Base-by-base conservation (phyloP, 2,113 vertebrate species). In the Dasyurus viverrinus region DNA sequence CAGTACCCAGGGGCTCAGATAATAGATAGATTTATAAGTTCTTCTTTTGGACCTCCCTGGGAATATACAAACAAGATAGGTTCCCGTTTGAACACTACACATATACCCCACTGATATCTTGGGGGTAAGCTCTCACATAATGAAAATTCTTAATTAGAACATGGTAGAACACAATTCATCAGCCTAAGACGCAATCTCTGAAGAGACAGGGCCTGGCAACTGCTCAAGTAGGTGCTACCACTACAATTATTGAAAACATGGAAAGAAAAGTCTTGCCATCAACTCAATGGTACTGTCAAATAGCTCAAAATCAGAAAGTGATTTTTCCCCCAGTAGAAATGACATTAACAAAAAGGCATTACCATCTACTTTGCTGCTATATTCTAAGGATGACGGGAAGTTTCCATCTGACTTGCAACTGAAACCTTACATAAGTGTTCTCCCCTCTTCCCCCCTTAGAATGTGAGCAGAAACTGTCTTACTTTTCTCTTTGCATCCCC, bases 291-390 rank as follows among this genome's bases (percentile, higher is more conserved):
- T 84, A 84, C 68, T 42, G 6, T 84, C 68, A 84, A 84, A 84
- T 84, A 84, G 68, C n/a, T 84, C 16, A 84, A 76, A 36, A 76
- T n/a, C 36, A 76, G 12, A 42, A 22, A 84, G 16, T 22, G 36
- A 76, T 68, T 68, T 68, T 60, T 84, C 42, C n/a, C 9, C 27
- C 68, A 84, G n/a, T 84, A n/a, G 68, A 42, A 42, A 84, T 84
- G n/a, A 84, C n/a, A 84, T 84, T 42, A 76, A 76, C 3, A 3
- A 76, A 76, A 36, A 76, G 36, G n/a, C n/a, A 84, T 84, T 84
- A 84, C 68, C 68, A 84, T 84, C 68, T 84, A n/a, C n/a, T 84
- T 84, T 84, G 68, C 68, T 84, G n/a, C 68, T 84, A 42, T 84
- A 42, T n/a, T 42, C 68, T 84, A 84, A 84, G 68, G n/a, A 84